Percentiles rank a stretch among this genome's conserved stretches.
Evolutionary conservation across 2,888 invertebrate species (phyloP).

Genomic region (Incurvaria masculella): DNA sequence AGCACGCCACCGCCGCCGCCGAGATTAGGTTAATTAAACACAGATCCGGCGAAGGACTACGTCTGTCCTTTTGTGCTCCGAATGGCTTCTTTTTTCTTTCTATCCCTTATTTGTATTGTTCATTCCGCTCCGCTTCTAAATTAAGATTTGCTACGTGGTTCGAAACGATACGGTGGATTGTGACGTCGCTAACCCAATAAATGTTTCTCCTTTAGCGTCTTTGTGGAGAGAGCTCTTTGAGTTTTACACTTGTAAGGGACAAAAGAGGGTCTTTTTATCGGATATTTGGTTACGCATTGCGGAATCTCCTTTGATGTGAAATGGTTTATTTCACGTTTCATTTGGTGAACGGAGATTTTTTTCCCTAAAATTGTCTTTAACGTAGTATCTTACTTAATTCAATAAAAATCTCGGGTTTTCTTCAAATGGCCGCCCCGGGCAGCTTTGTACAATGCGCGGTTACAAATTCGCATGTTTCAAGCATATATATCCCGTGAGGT

Average conservation of each 20-base stretch:
- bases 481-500: too few relatives aligned
- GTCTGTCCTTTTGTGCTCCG: slow-evolving; percentile 1
- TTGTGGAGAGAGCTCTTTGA: not conserved
- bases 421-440: too few relatives aligned
- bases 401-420: too few relatives aligned
- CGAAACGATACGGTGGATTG: not conserved
- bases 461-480: too few relatives aligned
- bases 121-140: not conserved
- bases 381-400: too few relatives aligned
- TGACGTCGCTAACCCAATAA: not conserved
- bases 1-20: slow-evolving; percentile 7
- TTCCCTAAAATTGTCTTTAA: too few relatives aligned
- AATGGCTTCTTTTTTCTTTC: not conserved
- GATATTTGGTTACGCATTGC: not conserved
- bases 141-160: not conserved
- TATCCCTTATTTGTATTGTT: not conserved
- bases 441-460: too few relatives aligned
- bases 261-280: slow-evolving; percentile 3
- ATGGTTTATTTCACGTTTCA: too few relatives aligned
- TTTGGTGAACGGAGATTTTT: too few relatives aligned
- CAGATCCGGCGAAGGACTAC: slow-evolving; percentile 5
- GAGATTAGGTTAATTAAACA: slow-evolving; percentile 17
- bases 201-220: not conserved
- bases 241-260: slow-evolving; percentile 3
- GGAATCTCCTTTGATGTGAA: not conserved